Evolutionary conservation across 2,888 invertebrate genomes (phyloP), one percentile per base, ranked within the genome.

Genomic region (Harpalus rufipes): DNA sequence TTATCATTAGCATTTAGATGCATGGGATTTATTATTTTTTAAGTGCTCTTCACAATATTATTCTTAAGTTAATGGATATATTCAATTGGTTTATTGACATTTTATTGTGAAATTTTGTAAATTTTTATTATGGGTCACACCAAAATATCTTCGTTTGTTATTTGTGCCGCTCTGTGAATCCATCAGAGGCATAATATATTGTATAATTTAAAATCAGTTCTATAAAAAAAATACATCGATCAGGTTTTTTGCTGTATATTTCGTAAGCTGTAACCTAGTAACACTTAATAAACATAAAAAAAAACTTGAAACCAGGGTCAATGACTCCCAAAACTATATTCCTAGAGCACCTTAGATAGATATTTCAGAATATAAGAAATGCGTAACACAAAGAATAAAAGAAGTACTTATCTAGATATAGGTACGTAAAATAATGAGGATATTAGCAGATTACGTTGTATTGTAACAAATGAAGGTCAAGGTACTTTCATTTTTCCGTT

Each of bases 401-500:
- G 21, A 72, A 72, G 25, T 3, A n/a, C n/a, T n/a, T n/a, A n/a
- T n/a, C n/a, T n/a, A n/a, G n/a, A n/a, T n/a, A n/a, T n/a, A n/a
- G n/a, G 3, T 25, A 25, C 1, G 25, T 41, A 72, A 14, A 44
- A 72, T 41, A 44, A 44, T 3, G 44, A 41, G 16, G n/a, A 44
- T 41, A 18, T 68, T 14, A 18, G 41, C 72, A 10, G 18, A 44
- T 74, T 74, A 74, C 44, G 18, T 74, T 14, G 72, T 14, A 74
- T 14, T 25, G 78, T 32, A 58, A 78, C 58, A 78, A 78, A 78
- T 78, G 58, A 78, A 78, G 78, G 78, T 78, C 78, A 78, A 58
- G 78, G 78, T 58, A 78, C 78, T 78, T 78, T 78, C 78, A 78
- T 56, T 78, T 78, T 78, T 78, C 78, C 58, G 21, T 8, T 14